phyloP scores from a whole-genome alignment of 2,797 vertebrate genomes.

The Alfaro cultratus region DNA sequence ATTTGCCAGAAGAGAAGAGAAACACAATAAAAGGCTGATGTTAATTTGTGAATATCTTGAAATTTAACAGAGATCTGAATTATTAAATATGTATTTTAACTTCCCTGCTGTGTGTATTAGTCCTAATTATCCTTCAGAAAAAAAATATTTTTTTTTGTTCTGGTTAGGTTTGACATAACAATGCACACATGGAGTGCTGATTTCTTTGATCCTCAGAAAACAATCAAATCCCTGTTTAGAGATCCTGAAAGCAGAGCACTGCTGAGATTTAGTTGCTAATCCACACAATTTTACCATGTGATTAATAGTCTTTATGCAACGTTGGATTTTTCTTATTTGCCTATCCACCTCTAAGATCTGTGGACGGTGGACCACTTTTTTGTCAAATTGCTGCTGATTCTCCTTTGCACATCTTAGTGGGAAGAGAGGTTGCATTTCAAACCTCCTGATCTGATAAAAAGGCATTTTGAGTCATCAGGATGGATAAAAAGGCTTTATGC shows the following conservation, averaged over 20 bases:
- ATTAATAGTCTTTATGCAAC: constrained; percentile 31
- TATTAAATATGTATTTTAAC: neutral
- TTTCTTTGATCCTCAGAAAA: constrained; percentile 37
- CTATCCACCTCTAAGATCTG: constrained; percentile 10
- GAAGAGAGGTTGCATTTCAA: neutral
- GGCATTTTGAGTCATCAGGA: neutral
- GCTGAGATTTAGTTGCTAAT: constrained; percentile 27
- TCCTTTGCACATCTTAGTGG: neutral
- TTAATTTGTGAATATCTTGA: constrained; percentile 11
- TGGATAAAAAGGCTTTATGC: neutral
- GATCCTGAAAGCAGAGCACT: constrained; percentile 16
- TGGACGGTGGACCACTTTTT: neutral
- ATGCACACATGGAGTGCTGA: neutral
- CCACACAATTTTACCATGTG: constrained; percentile 40
- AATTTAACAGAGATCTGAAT: neutral
- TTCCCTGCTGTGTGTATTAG: neutral
- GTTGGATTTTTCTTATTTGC: constrained; percentile 35
- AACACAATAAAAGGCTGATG: neutral
- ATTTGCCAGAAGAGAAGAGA: constrained; percentile 1
- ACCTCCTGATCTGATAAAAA: neutral
- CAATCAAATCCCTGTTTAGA: constrained; percentile 36
- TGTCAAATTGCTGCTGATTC: neutral
- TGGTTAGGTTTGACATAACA: constrained; percentile 25
- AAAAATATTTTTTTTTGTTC: neutral
- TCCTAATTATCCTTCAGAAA: constrained; percentile 16